A percentile compares a stretch with the other conserved stretches of the same genome.
Evolutionary conservation across 2,888 invertebrate species (phyloP).

Genomic region (Leucoma salicis): DNA sequence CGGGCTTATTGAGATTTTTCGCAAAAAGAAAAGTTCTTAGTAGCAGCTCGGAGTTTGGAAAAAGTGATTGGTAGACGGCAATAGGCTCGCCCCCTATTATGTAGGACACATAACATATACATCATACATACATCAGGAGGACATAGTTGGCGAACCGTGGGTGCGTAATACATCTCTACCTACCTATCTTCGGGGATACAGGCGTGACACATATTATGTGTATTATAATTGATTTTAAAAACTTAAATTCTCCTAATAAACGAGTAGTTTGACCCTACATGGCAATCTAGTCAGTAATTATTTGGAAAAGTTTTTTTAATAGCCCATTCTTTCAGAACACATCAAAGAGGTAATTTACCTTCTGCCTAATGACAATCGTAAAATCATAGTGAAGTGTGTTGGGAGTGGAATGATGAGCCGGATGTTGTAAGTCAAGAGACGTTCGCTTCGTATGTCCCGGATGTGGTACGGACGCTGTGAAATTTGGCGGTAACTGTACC

Average conservation of each 20-base stretch:
- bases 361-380: constrained; percentile 49
- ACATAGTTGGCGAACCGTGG: too few relatives aligned
- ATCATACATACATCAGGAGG: too few relatives aligned
- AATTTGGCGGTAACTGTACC: constrained; percentile 55
- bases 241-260: too few relatives aligned
- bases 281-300: not conserved
- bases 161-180: too few relatives aligned
- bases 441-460: constrained; percentile 54
- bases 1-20: too few relatives aligned
- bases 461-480: constrained; percentile 46
- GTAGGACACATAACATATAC: too few relatives aligned
- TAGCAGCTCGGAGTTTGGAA: too few relatives aligned
- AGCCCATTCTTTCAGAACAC: constrained; percentile 33
- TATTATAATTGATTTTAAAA: too few relatives aligned
- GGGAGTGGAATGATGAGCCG: constrained; percentile 51
- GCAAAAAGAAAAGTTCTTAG: too few relatives aligned
- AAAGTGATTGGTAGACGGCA: too few relatives aligned
- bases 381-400: constrained; percentile 47
- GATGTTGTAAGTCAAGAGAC: constrained; percentile 55
- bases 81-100: too few relatives aligned
- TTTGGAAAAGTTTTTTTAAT: constrained; percentile 11
- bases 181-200: not conserved
- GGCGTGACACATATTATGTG: not conserved
- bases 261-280: not conserved
- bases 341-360: constrained; percentile 49